phyloP scores from a whole-genome alignment of 2,797 vertebrate species.

The Pogoniulus pusillus region DNA sequence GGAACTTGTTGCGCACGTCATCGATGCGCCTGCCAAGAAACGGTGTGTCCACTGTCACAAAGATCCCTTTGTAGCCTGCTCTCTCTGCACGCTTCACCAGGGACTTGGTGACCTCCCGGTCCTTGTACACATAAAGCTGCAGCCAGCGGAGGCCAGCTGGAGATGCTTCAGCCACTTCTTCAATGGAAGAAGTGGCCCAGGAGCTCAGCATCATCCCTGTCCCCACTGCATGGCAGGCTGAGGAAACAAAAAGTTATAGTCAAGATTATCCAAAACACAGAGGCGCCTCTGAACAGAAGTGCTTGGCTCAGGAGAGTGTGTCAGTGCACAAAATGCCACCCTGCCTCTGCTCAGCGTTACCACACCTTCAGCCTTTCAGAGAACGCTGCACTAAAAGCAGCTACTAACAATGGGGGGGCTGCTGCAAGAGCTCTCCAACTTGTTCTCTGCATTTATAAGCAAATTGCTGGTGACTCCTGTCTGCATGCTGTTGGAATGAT shows the following conservation, averaged over 20 bases:
- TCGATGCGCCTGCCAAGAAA: slow-evolving; percentile 88
- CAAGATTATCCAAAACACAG: not conserved
- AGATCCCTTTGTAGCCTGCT: slow-evolving; percentile 88
- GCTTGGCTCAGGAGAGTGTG: not conserved
- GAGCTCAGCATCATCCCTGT: slow-evolving; percentile 97
- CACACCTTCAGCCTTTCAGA: not conserved
- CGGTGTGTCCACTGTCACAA: slow-evolving; percentile 93
- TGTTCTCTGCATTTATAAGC: not conserved
- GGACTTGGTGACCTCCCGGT: slow-evolving; percentile 84
- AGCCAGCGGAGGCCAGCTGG: slow-evolving; percentile 80
- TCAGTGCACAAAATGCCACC: rapidly evolving
- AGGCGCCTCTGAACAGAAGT: not conserved
- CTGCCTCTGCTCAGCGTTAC: not conserved
- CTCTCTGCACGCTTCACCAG: slow-evolving; percentile 87
- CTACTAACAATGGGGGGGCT: not conserved
- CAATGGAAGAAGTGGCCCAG: slow-evolving; percentile 93
- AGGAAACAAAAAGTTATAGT: not conserved
- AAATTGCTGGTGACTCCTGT: not conserved
- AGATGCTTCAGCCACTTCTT: slow-evolving; percentile 88
- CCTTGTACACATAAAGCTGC: slow-evolving; percentile 95
- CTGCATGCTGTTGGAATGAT: not conserved
- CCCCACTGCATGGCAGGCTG: slow-evolving; percentile 85
- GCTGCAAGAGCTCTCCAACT: not conserved
- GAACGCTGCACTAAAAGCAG: rapidly evolving
- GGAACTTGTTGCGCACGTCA: slow-evolving; percentile 92